Conservation (phyloP, 2,113 vertebrate species). For the Percina caprodes region DNA sequence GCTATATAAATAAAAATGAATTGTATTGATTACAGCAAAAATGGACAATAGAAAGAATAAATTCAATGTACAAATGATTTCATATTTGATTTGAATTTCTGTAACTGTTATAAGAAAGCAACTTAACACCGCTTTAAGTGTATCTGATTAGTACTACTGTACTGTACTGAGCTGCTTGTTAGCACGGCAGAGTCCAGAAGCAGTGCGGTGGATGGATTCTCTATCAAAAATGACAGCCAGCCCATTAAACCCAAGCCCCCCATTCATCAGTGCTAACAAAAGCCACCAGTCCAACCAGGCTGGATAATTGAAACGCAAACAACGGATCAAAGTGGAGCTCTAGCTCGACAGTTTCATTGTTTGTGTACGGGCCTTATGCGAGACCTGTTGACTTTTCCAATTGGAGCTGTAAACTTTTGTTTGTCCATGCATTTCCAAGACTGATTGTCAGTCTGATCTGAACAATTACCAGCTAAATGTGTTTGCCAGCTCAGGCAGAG, state of each 20-base stretch:
- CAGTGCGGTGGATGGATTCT: constrained; percentile 35
- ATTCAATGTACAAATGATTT: neutral
- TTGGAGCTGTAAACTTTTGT: constrained; percentile 85
- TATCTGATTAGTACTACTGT: neutral
- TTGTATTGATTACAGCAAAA: neutral
- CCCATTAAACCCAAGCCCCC: constrained; percentile 50
- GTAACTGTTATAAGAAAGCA: neutral
- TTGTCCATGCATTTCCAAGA: constrained; percentile 84
- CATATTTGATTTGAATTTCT: neutral
- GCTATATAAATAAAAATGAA: too few relatives aligned
- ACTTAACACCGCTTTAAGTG: neutral
- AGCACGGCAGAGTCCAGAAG: neutral
- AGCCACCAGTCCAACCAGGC: constrained; percentile 54
- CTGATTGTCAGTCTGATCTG: constrained; percentile 83
- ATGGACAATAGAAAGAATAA: neutral
- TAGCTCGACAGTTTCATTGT: constrained; percentile 79
- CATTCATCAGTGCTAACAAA: constrained; percentile 48
- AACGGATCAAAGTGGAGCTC: constrained; percentile 78
- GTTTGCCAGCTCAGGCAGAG: constrained; percentile 82
- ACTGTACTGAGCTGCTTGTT: neutral
- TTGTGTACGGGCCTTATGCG: constrained; percentile 76
- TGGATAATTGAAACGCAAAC: constrained; percentile 81
- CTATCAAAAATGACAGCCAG: constrained; percentile 55
- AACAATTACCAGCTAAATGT: constrained; percentile 86
- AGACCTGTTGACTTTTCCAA: constrained; percentile 85